Evolutionary conservation across 2,888 invertebrate species (phyloP).

Genomic region (Drosophila paramelanica): DNA sequence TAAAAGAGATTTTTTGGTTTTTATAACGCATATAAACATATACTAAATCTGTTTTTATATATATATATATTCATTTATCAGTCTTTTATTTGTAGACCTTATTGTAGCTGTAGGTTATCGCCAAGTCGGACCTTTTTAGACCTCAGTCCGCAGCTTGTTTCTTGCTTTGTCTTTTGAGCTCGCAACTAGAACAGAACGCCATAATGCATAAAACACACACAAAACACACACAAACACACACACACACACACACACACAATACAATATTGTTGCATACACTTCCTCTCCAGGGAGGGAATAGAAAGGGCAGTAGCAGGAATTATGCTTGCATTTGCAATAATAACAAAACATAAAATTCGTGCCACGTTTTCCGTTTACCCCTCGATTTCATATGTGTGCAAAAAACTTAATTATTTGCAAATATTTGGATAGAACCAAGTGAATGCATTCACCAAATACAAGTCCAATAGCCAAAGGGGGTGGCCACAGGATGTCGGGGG

Average conservation of each 20-base stretch:
- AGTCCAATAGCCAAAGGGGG: slow-evolving; percentile 11
- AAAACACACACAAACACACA: slow-evolving; percentile 10
- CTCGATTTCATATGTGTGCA: slow-evolving; percentile 34
- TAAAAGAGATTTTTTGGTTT: too few species aligned
- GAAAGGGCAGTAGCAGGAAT: slow-evolving; percentile 14
- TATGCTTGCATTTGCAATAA: slow-evolving; percentile 45
- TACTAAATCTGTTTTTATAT: too few species aligned
- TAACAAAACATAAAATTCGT: slow-evolving; percentile 16
- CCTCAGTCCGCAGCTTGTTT: slow-evolving; percentile 5
- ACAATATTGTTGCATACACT: slow-evolving; percentile 37
- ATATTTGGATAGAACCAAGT: slow-evolving; percentile 58
- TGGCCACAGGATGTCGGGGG: background rate
- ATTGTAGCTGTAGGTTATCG: background rate
- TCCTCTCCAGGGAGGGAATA: slow-evolving; percentile 7
- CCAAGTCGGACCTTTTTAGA: background rate
- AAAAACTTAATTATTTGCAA: slow-evolving; percentile 70
- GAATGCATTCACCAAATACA: slow-evolving; percentile 20
- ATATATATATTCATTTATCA: too few species aligned
- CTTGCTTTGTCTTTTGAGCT: slow-evolving; percentile 35
- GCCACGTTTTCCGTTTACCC: background rate
- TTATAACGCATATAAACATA: too few species aligned
- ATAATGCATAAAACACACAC: slow-evolving; percentile 47
- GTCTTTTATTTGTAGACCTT: too few species aligned
- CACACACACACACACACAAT: slow-evolving; percentile 13
- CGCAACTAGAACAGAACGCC: slow-evolving; percentile 57